Evolutionary conservation across 2,888 invertebrate genomes (phyloP).

Genomic region (Lomographa bimaculata): DNA sequence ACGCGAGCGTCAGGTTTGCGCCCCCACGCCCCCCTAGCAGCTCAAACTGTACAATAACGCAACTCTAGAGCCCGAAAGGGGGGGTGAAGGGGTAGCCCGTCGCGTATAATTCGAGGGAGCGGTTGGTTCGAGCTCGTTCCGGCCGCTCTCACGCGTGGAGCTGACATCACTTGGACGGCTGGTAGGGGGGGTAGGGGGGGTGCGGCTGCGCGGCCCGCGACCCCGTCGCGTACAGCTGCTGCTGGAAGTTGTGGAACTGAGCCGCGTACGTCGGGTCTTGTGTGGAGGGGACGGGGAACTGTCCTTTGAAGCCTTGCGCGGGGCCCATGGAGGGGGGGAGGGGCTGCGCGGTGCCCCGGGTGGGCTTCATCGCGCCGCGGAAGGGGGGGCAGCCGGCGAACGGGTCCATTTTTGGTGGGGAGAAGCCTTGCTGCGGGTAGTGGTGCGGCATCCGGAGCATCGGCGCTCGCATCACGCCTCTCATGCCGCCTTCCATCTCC

Average conservation of each 20-base stretch:
- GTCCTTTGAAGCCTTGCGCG: slow-evolving; percentile 86
- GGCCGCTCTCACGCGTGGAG: slow-evolving; percentile 29
- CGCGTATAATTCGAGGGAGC: no score
- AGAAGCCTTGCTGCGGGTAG: slow-evolving; percentile 73
- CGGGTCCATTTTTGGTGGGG: slow-evolving; percentile 76
- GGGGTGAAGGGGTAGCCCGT: no score
- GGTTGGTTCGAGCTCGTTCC: slow-evolving; percentile 13
- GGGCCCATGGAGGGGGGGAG: slow-evolving; percentile 90
- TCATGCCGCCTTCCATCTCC: slow-evolving; percentile 79
- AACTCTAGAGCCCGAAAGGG: no score
- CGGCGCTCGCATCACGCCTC: slow-evolving; percentile 73
- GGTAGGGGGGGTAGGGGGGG: slow-evolving; percentile 73
- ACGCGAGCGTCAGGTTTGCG: no score
- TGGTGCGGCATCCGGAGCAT: slow-evolving; percentile 78
- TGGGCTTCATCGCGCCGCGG: slow-evolving; percentile 64
- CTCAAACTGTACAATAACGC: no score
- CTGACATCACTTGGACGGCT: slow-evolving; percentile 76
- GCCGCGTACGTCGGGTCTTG: slow-evolving; percentile 96
- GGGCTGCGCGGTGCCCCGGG: slow-evolving; percentile 85
- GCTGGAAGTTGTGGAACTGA: slow-evolving; percentile 98
- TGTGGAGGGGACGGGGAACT: slow-evolving; percentile 93
- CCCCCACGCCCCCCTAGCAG: no score
- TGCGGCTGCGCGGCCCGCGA: slow-evolving; percentile 72
- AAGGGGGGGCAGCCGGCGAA: slow-evolving; percentile 66
- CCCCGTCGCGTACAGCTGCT: slow-evolving; percentile 94